Percentiles rank a stretch among this genome's conserved stretches.
Evolutionary conservation across 2,888 invertebrate species (phyloP).

Genomic region (Operophtera brumata): DNA sequence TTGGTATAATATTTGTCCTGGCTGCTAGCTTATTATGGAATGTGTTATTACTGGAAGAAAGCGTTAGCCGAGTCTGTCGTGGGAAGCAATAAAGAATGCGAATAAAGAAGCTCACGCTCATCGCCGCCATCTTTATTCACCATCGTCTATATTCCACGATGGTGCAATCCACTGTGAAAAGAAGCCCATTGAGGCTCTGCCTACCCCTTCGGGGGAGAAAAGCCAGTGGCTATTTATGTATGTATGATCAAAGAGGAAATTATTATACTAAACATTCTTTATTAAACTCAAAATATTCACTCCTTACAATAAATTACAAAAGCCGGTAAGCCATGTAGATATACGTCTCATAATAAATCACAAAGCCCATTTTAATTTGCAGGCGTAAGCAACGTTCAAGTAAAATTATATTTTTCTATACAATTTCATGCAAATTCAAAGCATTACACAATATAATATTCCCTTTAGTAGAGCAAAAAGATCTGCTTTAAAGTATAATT

Average conservation of each 20-base stretch:
- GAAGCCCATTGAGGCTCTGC: too few relatives aligned
- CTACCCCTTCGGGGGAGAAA: too few relatives aligned
- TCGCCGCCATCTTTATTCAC: too few relatives aligned
- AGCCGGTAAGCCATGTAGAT: constrained; percentile 10
- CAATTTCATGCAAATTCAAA: constrained; percentile 58
- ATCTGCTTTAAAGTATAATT: constrained; percentile 61
- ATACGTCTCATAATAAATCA: constrained; percentile 32
- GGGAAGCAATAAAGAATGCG: too few relatives aligned
- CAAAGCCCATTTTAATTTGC: constrained; percentile 26
- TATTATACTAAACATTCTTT: background rate
- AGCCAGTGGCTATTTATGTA: too few relatives aligned
- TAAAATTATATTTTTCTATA: constrained; percentile 44
- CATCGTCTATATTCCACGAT: too few relatives aligned
- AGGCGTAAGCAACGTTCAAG: constrained; percentile 33
- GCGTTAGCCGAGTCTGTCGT: too few relatives aligned
- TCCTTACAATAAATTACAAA: constrained; percentile 6
- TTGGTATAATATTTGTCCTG: too few relatives aligned
- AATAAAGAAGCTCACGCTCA: too few relatives aligned
- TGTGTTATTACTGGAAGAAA: too few relatives aligned
- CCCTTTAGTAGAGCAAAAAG: constrained; percentile 35
- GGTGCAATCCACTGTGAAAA: too few relatives aligned
- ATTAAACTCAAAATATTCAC: constrained; percentile 10
- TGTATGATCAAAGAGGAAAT: background rate
- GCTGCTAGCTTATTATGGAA: too few relatives aligned
- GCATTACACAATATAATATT: constrained; percentile 36